Conservation (phyloP, 1,140 invertebrate species). For the Brachionus rotundiformis region DNA sequence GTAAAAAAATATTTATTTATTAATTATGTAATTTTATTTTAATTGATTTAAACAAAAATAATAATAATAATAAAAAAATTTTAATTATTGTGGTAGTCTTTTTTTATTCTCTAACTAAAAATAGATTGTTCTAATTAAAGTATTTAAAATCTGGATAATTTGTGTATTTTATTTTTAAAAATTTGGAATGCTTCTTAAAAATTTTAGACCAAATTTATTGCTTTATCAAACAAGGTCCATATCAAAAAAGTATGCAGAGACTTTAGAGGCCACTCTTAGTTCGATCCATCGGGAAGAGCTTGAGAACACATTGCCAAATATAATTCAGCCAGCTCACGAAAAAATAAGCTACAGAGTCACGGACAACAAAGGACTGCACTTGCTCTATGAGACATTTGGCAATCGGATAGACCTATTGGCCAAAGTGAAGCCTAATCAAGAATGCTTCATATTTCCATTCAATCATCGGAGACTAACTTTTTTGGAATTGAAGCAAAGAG, state of each 20-base stretch:
- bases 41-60: too few species aligned
- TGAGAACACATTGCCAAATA: not conserved
- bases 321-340: not conserved
- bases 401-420: not conserved
- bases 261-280: not conserved
- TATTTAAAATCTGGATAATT: not conserved
- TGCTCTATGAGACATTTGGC: not conserved
- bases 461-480: constrained; percentile 8
- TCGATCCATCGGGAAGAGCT: not conserved
- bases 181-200: not conserved
- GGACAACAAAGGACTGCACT: not conserved
- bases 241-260: not conserved
- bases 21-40: too few species aligned
- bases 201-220: not conserved
- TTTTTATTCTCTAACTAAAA: not conserved
- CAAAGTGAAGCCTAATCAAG: not conserved
- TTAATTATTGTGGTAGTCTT: not conserved
- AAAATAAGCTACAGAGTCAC: constrained; percentile 16
- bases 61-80: not conserved
- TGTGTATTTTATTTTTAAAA: not conserved
- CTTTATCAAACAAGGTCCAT: not conserved
- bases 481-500: constrained; percentile 62
- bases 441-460: constrained; percentile 37
- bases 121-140: constrained; percentile 1
- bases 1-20: too few species aligned